Conservation (phyloP, 2,113 vertebrate genomes). For the Solenodon paradoxus region DNA sequence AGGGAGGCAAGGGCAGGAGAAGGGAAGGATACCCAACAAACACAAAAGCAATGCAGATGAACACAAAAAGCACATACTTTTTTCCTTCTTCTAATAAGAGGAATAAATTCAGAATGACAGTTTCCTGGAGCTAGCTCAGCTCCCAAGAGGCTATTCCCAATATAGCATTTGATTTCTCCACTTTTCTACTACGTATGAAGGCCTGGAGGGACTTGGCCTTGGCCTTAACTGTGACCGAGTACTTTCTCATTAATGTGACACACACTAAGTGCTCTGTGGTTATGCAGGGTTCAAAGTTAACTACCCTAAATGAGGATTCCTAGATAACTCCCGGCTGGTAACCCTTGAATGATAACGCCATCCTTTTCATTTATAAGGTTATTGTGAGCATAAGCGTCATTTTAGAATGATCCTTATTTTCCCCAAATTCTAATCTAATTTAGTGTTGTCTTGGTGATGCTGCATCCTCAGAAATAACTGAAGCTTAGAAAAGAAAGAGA, state of each 20-base stretch:
- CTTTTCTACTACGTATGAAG: conserved; percentile 20
- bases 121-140: conserved; percentile 54
- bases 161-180: conserved; percentile 56
- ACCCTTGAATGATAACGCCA: neutral
- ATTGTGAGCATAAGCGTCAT: neutral
- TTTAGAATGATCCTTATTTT: neutral
- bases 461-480: neutral
- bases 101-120: conserved; percentile 77
- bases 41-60: conserved; percentile 32
- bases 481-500: neutral
- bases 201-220: conserved; percentile 66
- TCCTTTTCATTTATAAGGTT: neutral
- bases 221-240: conserved; percentile 59
- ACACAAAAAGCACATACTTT: neutral
- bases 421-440: neutral
- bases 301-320: conserved; percentile 15
- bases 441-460: neutral
- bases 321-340: conserved; percentile 38
- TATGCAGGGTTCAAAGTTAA: conserved; percentile 30
- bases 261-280: neutral
- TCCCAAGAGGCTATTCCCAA: conserved; percentile 58
- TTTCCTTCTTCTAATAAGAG: conserved; percentile 56
- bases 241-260: conserved; percentile 61
- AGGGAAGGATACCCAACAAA: neutral
- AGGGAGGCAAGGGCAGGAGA: neutral